phyloP scores from a whole-genome alignment of 53 echinoderm and acorn worm genomes.

The Pentamera pediparva region DNA sequence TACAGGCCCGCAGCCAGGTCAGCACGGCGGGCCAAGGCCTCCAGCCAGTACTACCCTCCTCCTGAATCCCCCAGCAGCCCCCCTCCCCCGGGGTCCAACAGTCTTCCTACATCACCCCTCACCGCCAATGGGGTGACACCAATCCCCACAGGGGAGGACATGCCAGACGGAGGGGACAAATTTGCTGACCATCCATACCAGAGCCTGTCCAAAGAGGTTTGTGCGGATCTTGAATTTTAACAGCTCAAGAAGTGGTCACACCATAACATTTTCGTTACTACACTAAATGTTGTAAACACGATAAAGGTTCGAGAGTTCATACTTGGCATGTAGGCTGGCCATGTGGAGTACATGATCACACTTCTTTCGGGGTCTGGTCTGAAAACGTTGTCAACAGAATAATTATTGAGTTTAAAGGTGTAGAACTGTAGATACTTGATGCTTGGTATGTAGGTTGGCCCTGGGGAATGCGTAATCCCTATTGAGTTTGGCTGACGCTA shows the following conservation, averaged over 20 bases:
- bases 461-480: too few species aligned
- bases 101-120: slow-evolving; percentile 15
- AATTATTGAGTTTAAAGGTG: too few species aligned
- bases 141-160: background rate
- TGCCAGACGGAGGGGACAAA: background rate
- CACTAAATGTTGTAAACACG: background rate
- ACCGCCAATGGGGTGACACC: background rate
- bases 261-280: background rate
- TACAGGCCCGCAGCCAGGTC: slow-evolving; percentile 21
- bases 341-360: too few species aligned
- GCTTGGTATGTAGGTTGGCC: too few species aligned
- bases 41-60: slow-evolving; percentile 18
- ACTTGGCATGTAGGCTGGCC: background rate
- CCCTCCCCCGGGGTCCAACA: background rate
- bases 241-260: background rate
- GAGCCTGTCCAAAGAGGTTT: slow-evolving; percentile 6
- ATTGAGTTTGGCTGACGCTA: too few species aligned
- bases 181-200: slow-evolving; percentile 14
- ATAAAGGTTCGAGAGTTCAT: background rate
- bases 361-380: too few species aligned
- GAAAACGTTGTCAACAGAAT: too few species aligned
- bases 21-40: slow-evolving; percentile 2
- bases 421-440: too few species aligned
- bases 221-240: too few species aligned
- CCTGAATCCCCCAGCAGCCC: background rate